Conservation (phyloP, 2,113 vertebrate species). For the Urocolius indicus region DNA sequence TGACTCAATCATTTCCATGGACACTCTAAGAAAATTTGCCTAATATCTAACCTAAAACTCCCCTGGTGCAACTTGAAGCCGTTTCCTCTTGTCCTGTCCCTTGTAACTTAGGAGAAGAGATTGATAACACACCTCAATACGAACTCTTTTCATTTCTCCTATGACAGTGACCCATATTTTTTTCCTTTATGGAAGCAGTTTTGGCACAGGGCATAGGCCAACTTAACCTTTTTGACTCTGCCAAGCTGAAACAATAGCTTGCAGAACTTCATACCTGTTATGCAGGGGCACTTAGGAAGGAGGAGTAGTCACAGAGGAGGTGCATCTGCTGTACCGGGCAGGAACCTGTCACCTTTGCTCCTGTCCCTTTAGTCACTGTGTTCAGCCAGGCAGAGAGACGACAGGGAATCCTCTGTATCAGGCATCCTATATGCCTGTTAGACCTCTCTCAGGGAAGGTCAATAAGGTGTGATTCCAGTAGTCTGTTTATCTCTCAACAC, state of each 20-base stretch:
- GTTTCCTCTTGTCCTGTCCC: not conserved
- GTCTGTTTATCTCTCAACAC: too few species aligned
- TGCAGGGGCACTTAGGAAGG: not conserved
- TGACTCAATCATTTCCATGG: not conserved
- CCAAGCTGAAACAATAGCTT: not conserved
- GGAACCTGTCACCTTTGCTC: not conserved
- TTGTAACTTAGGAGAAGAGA: not conserved
- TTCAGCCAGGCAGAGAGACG: not conserved
- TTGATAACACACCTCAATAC: not conserved
- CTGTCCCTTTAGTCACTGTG: not conserved
- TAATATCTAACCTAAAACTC: not conserved
- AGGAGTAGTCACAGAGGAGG: not conserved
- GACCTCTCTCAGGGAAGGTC: not conserved
- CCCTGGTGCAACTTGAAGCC: not conserved
- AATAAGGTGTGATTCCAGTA: not conserved
- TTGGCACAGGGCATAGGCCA: not conserved
- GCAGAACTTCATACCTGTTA: not conserved
- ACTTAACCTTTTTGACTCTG: not conserved
- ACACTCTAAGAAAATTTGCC: not conserved
- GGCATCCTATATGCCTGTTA: not conserved
- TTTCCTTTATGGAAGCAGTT: not conserved
- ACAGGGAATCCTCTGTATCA: too few species aligned
- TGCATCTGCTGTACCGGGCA: not conserved
- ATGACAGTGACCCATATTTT: not conserved
- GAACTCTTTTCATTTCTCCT: not conserved